These are phyloP conservation scores for Dolichoris vasculosae DNA, from an alignment of 1,140 invertebrate species.

Conservation along the genomic window DNA sequence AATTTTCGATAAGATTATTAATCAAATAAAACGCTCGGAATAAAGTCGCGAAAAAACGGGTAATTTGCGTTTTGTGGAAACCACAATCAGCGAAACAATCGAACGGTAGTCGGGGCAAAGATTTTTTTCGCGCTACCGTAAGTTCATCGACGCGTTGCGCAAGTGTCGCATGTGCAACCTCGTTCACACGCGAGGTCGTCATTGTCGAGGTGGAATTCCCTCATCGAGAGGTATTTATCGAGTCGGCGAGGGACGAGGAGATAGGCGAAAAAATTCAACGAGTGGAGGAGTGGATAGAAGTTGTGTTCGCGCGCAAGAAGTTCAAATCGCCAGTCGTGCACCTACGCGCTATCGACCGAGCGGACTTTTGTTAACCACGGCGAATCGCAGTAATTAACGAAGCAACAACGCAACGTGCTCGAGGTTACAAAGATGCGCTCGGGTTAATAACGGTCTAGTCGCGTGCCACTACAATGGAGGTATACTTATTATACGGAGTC, in stretches of 20 bases:
- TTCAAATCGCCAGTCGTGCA: background rate
- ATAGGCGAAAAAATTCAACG: background rate
- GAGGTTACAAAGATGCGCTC: conserved; percentile 12
- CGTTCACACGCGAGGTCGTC: conserved; percentile 31
- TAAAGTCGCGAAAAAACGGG: background rate
- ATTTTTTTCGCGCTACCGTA: background rate
- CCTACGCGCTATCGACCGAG: background rate
- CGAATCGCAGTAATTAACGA: background rate
- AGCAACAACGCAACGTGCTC: background rate
- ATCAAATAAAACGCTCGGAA: background rate
- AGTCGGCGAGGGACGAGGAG: background rate
- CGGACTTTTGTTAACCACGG: background rate
- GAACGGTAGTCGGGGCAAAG: conserved; percentile 5
- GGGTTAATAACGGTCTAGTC: background rate
- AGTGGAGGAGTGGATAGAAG: background rate
- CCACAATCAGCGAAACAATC: background rate
- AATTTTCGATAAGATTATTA: background rate
- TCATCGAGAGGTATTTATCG: background rate
- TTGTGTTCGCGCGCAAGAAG: background rate
- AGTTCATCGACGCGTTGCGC: conserved; percentile 13
- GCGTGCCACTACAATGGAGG: conserved; percentile 25
- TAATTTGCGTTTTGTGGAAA: background rate
- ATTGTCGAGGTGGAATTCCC: background rate
- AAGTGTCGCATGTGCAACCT: conserved; percentile 34
- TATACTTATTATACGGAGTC: background rate